Conservation (phyloP, 2,113 vertebrate species). For the Cromileptes altivelis region DNA sequence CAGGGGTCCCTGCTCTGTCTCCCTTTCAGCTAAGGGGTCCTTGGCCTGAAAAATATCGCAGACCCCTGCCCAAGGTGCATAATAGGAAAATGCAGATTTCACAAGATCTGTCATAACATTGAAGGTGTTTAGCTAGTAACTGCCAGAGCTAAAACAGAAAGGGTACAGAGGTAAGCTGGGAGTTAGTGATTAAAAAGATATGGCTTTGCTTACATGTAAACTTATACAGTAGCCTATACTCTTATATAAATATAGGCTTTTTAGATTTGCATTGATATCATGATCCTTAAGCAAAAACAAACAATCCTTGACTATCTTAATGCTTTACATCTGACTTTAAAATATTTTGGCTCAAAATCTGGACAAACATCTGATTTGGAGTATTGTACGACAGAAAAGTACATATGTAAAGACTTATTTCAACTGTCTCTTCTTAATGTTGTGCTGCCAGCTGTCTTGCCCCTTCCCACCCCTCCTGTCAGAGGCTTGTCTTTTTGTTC, state of each 20-base stretch:
- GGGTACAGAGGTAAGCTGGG: too few relatives aligned
- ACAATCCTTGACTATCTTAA: neutral
- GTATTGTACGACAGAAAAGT: neutral
- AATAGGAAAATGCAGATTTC: too few relatives aligned
- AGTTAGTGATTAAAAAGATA: neutral
- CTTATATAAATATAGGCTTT: neutral
- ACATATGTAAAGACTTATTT: neutral
- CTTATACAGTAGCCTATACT: neutral
- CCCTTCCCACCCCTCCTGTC: conserved; percentile 23
- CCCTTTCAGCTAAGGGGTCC: too few relatives aligned
- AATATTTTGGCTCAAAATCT: neutral
- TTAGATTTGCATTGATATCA: neutral
- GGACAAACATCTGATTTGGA: neutral
- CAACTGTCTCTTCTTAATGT: neutral
- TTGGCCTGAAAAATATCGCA: too few relatives aligned
- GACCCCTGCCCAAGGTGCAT: too few relatives aligned
- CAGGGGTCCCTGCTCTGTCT: too few relatives aligned
- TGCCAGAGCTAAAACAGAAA: too few relatives aligned
- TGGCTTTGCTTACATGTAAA: neutral
- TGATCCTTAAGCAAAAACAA: neutral
- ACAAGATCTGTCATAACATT: too few relatives aligned
- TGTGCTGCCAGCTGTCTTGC: conserved; percentile 48
- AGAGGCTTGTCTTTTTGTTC: conserved; percentile 50
- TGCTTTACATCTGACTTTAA: neutral
- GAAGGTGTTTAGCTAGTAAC: too few relatives aligned